phyloP scores from a whole-genome alignment of 1,140 invertebrate genomes.

The Rhopalosiphum padi region DNA sequence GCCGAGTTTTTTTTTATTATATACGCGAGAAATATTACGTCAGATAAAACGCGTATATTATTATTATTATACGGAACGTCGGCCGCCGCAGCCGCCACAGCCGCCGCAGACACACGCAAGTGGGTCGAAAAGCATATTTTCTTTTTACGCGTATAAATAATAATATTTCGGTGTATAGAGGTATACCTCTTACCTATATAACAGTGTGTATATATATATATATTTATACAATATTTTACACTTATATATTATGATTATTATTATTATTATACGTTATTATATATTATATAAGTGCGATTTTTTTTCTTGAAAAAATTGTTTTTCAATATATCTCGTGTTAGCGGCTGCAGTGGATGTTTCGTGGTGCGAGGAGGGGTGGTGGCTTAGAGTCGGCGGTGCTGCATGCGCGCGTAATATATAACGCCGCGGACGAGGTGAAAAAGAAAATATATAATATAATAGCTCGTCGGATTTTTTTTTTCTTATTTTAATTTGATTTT shows the following conservation, averaged over 20 bases:
- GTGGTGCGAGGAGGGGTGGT: neutral
- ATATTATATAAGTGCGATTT: neutral
- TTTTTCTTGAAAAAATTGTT: neutral
- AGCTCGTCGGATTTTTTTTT: neutral
- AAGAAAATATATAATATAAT: slow-evolving; percentile 36
- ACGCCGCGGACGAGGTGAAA: neutral
- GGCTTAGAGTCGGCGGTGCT: neutral
- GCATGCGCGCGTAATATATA: neutral
- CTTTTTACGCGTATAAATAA: neutral
- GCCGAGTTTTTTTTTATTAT: slow-evolving; percentile 15
- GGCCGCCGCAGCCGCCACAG: neutral
- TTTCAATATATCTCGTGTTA: neutral
- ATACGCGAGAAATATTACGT: slow-evolving; percentile 39
- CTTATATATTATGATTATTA: neutral
- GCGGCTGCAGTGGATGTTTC: neutral
- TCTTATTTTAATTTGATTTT: neutral
- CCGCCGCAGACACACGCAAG: slow-evolving; percentile 14
- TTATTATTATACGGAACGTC: slow-evolving; percentile 20
- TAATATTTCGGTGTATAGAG: neutral
- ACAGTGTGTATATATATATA: neutral
- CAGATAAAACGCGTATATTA: neutral
- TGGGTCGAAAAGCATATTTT: slow-evolving; percentile 16
- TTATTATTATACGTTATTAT: neutral
- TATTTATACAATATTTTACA: neutral
- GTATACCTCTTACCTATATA: neutral